A percentile compares a stretch with the other conserved stretches of the same genome.
Conservation (phyloP, 2,888 invertebrate genomes). For the Xestia c-nigrum region DNA sequence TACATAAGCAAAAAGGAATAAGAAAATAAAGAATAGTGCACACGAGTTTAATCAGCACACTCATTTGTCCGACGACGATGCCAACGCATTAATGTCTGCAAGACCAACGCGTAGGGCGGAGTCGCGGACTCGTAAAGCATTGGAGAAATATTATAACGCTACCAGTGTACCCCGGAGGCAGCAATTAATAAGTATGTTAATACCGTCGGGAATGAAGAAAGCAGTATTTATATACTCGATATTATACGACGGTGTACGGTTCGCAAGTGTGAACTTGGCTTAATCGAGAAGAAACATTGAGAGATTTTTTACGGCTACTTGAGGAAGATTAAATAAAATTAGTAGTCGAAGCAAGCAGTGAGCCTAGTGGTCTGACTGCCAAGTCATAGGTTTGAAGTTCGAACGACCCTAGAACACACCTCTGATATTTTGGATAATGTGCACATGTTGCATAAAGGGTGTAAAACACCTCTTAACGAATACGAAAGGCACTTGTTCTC, state of each 20-base stretch:
- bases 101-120: conserved; percentile 81
- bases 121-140: conserved; percentile 82
- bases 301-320: conserved; percentile 24
- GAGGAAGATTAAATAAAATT: conserved; percentile 22
- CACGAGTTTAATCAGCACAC: conserved; percentile 84
- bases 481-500: too few species aligned
- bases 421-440: too few species aligned
- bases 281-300: conserved; percentile 62
- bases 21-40: conserved; percentile 76
- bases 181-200: conserved; percentile 89
- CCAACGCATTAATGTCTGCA: conserved; percentile 75
- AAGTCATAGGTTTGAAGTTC: too few species aligned
- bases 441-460: too few species aligned
- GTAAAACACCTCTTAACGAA: too few species aligned
- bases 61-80: conserved; percentile 83
- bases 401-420: too few species aligned
- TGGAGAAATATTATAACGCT: conserved; percentile 86
- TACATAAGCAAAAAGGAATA: conserved; percentile 59
- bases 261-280: conserved; percentile 74
- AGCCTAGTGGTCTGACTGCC: too few species aligned
- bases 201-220: conserved; percentile 74
- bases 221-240: conserved; percentile 70
- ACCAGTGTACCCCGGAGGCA: conserved; percentile 87
- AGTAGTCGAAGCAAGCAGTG: not conserved
- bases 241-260: conserved; percentile 68